Evolutionary conservation across 92 coral and sea anemone species (phyloP).

Genomic region (Porites evermanni): DNA sequence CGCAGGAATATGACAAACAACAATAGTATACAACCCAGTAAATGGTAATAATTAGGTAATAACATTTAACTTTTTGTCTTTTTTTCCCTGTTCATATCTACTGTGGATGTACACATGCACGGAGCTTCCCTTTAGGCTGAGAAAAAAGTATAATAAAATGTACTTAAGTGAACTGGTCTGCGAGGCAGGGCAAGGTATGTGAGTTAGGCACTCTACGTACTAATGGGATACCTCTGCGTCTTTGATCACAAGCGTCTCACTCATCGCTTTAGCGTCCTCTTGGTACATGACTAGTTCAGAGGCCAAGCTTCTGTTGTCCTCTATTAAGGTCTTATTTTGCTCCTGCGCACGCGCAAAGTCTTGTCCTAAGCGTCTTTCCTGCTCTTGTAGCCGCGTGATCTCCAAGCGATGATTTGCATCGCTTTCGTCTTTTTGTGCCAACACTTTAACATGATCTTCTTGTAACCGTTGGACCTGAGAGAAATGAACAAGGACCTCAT

Average conservation of each 20-base stretch:
- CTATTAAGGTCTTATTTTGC: constrained; percentile 57
- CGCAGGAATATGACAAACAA: no score
- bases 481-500: no score
- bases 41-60: no score
- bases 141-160: no score
- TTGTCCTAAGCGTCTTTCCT: constrained; percentile 65
- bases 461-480: constrained; percentile 88
- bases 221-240: constrained; percentile 87
- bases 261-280: constrained; percentile 82
- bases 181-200: no score
- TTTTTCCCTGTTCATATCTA: no score
- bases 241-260: constrained; percentile 90
- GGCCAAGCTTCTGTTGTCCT: constrained; percentile 80
- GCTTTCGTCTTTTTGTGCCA: constrained; percentile 87
- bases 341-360: constrained; percentile 80
- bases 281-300: constrained; percentile 76
- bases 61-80: no score
- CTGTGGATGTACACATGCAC: no score
- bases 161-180: no score
- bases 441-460: constrained; percentile 85
- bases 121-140: no score
- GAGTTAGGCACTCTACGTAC: no score
- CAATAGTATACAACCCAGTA: no score
- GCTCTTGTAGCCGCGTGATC: constrained; percentile 68
- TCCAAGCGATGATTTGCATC: constrained; percentile 86